Evolutionary conservation across 2,113 vertebrate species (phyloP).

Genomic region (Corvus moneduloides): DNA sequence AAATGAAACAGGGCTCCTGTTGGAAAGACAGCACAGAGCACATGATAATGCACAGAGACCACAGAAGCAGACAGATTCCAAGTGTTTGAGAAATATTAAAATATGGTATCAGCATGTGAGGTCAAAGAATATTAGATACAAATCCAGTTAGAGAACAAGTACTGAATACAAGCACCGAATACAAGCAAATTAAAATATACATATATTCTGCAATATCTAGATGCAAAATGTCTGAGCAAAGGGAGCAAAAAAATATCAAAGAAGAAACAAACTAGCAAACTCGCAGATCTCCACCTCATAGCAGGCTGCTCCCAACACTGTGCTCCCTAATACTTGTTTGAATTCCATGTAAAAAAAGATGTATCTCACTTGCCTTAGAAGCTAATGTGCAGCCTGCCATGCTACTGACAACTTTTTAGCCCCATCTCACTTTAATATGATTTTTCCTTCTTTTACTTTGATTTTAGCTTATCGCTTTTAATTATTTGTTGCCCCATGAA

Average conservation of each 20-base stretch:
- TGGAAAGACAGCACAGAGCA: background rate
- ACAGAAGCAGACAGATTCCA: background rate
- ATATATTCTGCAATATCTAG: background rate
- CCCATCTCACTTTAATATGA: background rate
- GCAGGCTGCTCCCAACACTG: background rate
- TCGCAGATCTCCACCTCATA: background rate
- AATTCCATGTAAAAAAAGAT: background rate
- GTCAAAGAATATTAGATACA: background rate
- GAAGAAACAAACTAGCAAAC: background rate
- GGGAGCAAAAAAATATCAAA: background rate
- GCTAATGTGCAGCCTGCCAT: background rate
- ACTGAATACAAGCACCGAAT: background rate
- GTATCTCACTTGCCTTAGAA: background rate
- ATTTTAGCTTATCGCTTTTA: background rate
- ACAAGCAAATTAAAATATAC: background rate
- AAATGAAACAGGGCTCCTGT: background rate
- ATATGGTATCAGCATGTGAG: accelerated
- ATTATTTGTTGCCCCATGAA: background rate
- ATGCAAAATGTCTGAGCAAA: background rate
- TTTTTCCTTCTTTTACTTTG: background rate
- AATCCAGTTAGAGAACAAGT: background rate
- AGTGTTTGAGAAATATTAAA: background rate
- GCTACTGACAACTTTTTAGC: background rate
- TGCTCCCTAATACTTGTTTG: background rate
- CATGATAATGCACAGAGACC: background rate